A percentile compares a stretch with the other conserved stretches of the same genome.
These are phyloP conservation scores for Phodopus roborovskii DNA, from an alignment of 2,113 vertebrate genomes.

Conservation along the genomic window DNA sequence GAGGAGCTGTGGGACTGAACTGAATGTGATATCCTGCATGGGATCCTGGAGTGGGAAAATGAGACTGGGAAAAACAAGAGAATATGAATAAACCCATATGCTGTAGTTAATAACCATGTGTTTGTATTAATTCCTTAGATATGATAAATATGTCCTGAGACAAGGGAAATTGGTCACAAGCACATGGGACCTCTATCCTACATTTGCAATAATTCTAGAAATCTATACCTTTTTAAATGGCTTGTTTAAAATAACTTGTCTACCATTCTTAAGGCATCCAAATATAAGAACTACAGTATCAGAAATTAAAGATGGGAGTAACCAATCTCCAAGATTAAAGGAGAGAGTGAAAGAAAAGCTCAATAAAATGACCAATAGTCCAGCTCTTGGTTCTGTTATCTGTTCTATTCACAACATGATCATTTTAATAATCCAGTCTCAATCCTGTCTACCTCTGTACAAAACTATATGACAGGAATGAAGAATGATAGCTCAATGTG, in stretches of 20 bases:
- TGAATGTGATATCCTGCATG: not conserved
- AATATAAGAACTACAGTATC: not conserved
- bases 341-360: not conserved
- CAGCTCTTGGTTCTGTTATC: slow-evolving; percentile 21
- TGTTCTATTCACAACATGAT: slow-evolving; percentile 44
- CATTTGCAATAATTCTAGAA: not conserved
- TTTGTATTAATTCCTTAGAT: not conserved
- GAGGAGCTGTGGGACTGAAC: not conserved
- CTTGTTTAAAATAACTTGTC: not conserved
- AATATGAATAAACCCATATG: not conserved
- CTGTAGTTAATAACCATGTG: not conserved
- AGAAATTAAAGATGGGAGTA: slow-evolving; percentile 19
- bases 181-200: not conserved
- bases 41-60: not conserved
- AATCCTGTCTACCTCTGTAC: not conserved
- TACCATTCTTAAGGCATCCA: slow-evolving; percentile 26
- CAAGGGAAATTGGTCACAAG: not conserved
- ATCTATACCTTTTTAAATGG: not conserved
- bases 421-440: slow-evolving; percentile 9
- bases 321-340: not conserved
- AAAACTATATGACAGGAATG: slow-evolving; percentile 15
- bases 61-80: not conserved
- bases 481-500: not conserved
- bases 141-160: not conserved
- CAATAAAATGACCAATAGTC: not conserved